phyloP scores from a whole-genome alignment of 2,888 invertebrate species.

The Eupithecia vulgata region DNA sequence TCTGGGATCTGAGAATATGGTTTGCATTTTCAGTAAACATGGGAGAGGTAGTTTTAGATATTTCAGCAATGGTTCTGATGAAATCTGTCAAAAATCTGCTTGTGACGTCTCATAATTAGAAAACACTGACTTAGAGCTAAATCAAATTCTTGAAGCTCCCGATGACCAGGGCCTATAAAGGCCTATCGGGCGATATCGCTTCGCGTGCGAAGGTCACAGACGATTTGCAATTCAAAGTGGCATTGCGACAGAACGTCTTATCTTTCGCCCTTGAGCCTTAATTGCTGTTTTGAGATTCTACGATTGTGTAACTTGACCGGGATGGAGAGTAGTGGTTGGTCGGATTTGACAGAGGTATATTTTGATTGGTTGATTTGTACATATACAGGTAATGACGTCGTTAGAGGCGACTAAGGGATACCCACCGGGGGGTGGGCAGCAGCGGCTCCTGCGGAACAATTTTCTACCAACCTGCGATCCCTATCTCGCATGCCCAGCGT shows the following conservation, averaged over 20 bases:
- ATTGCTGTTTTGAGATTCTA: slow-evolving; percentile 51
- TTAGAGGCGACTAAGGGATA: neutral
- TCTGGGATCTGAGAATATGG: too few relatives aligned
- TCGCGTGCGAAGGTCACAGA: slow-evolving; percentile 59
- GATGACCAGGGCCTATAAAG: slow-evolving; percentile 35
- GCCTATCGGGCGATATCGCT: slow-evolving; percentile 55
- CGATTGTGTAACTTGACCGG: slow-evolving; percentile 35
- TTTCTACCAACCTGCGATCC: neutral
- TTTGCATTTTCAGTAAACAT: too few relatives aligned
- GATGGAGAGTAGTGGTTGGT: slow-evolving; percentile 5
- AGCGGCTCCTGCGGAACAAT: neutral
- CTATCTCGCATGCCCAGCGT: neutral
- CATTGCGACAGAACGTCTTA: slow-evolving; percentile 53
- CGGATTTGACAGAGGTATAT: neutral
- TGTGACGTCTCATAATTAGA: neutral
- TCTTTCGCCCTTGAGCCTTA: slow-evolving; percentile 50
- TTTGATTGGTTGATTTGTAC: slow-evolving; percentile 1
- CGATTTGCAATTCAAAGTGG: slow-evolving; percentile 61
- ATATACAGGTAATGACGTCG: neutral
- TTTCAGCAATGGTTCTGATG: too few relatives aligned
- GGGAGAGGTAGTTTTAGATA: too few relatives aligned
- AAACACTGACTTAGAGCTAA: neutral
- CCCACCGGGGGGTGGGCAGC: neutral
- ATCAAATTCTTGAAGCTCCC: neutral
- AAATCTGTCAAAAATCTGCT: too few relatives aligned